Percentiles rank a stretch among this genome's conserved stretches.
Evolutionary conservation across 1,140 invertebrate genomes (phyloP).

Genomic region (Drosophila kikkawai): DNA sequence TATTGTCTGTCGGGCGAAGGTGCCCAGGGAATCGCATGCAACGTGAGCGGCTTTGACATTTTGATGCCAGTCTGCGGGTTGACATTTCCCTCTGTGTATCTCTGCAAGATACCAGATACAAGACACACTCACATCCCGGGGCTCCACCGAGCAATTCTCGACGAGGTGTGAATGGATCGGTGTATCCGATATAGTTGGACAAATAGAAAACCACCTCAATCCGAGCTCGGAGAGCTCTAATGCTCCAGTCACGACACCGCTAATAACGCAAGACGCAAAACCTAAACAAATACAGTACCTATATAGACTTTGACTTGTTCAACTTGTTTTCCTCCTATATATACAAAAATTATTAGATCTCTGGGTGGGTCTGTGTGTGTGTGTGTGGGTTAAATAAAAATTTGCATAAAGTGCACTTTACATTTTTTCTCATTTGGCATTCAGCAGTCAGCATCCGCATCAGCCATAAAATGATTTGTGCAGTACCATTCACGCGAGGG

Average conservation of each 20-base stretch:
- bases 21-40: conserved; percentile 56
- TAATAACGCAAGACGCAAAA: conserved; percentile 70
- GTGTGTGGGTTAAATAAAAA: conserved; percentile 52
- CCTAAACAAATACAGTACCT: conserved; percentile 55
- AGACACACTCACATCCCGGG: conserved; percentile 9
- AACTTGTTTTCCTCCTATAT: conserved; percentile 38
- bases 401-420: conserved; percentile 73
- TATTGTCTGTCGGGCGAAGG: conserved; percentile 42
- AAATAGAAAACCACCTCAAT: conserved; percentile 70
- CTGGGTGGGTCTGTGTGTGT: conserved; percentile 10
- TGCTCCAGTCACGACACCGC: conserved; percentile 67
- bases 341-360: conserved; percentile 27
- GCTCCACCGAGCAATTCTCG: conserved; percentile 41
- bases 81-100: conserved; percentile 62
- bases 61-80: conserved; percentile 47
- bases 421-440: conserved; percentile 62
- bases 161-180: conserved; percentile 74
- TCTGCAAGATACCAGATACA: conserved; percentile 42
- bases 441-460: conserved; percentile 66
- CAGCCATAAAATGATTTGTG: conserved; percentile 55
- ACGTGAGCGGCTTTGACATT: conserved; percentile 72
- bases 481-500: conserved; percentile 17
- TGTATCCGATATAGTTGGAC: conserved; percentile 65
- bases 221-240: conserved; percentile 54
- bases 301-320: conserved; percentile 50